Evolutionary conservation across 2,888 invertebrate genomes (phyloP), one percentile per base, ranked within the genome.

Genomic region (Lysandra coridon): DNA sequence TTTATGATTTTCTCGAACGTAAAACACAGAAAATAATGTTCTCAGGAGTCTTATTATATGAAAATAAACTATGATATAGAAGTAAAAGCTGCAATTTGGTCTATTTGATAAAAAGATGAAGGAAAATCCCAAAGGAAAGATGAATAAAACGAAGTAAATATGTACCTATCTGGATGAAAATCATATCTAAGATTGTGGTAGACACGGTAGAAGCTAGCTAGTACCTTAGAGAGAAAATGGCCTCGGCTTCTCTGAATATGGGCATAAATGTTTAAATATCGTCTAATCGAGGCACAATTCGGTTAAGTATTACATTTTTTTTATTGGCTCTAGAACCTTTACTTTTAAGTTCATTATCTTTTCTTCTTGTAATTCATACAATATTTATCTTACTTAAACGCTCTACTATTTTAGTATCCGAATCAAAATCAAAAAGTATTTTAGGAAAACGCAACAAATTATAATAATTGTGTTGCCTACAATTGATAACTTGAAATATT

Each of bases 1-100:
- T 90, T 90, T 87, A 89, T 87, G 88, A 85, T 83, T 82, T 80
- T 82, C 83, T 81, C 80, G 81, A 30, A 64, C 64, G 64, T 64
- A 64, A 69, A 69, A 69, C 33, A 69, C 37, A 69, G 14, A 69
- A 69, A 30, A 69, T 69, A 69, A 69, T 69, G 17, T 69, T 69
- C 33, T 69, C 69, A 37, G 14, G 69, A 69, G 69, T 69, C 69
- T 33, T 69, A 37, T 69, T 69, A 69, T 37, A 69, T 69, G 33
- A 69, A 69, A 69, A 69, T 33, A 37, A 37, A 69, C 69, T 14
- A 37, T 69, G 33, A 69, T 69, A 69, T 69, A 69, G 69, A 69
- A 69, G 69, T 69, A 69, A 69, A 14, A 33, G 69, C 69, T 69
- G 69, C 33, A 69, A 69, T 69, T 69, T 69, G 30, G 69, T 69